phyloP scores from a whole-genome alignment of 2,888 invertebrate species.

The Aphidius colemani region DNA sequence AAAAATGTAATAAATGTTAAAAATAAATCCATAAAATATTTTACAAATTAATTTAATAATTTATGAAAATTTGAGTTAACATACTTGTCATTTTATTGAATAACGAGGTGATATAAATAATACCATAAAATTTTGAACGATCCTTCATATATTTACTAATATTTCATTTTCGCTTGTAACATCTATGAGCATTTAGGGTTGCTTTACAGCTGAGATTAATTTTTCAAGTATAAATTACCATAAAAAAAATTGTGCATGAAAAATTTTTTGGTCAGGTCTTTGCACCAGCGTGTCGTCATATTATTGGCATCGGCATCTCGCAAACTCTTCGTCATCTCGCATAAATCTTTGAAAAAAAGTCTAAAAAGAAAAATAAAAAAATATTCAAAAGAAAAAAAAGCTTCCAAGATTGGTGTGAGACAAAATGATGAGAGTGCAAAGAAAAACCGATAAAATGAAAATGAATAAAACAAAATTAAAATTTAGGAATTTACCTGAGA shows the following conservation, averaged over 20 bases:
- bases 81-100: too few relatives aligned
- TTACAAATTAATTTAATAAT: too few relatives aligned
- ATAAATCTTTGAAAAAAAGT: constrained; percentile 27
- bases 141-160: too few relatives aligned
- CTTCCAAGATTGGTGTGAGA: not conserved
- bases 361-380: constrained; percentile 9
- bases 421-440: constrained; percentile 19
- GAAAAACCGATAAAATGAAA: not conserved
- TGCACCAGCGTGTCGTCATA: constrained; percentile 33
- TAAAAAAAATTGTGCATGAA: constrained; percentile 45
- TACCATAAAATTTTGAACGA: too few relatives aligned
- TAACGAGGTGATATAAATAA: too few relatives aligned
- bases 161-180: too few relatives aligned
- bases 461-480: too few relatives aligned
- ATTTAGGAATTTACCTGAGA: not conserved
- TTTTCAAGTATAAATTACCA: constrained; percentile 36
- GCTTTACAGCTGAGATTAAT: constrained; percentile 28
- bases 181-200: too few relatives aligned
- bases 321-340: constrained; percentile 22
- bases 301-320: constrained; percentile 16
- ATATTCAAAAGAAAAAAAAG: constrained; percentile 6
- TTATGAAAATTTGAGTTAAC: too few relatives aligned
- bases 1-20: too few relatives aligned
- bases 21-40: too few relatives aligned
- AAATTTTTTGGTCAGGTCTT: constrained; percentile 34